phyloP scores from a whole-genome alignment of 1,140 invertebrate species.

The Drosophila pandora region DNA sequence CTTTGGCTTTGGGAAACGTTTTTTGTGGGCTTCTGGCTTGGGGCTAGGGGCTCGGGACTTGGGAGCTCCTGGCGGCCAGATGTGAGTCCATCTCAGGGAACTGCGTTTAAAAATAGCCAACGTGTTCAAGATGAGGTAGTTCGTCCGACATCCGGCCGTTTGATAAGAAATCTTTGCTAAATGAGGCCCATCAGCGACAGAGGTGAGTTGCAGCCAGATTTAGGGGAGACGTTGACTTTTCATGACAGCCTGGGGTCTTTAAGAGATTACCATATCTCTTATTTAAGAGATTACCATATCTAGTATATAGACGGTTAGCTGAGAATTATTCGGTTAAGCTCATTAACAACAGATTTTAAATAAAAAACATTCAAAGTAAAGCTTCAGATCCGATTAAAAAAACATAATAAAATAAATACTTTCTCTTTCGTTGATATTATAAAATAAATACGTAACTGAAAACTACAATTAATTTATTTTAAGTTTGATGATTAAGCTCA shows the following conservation, averaged over 20 bases:
- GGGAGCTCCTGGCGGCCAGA: slow-evolving; percentile 24
- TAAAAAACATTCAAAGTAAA: background rate
- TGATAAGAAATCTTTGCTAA: slow-evolving; percentile 48
- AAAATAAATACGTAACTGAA: too few species aligned
- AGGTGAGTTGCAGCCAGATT: slow-evolving; percentile 30
- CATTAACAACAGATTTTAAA: background rate
- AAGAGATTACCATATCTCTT: background rate
- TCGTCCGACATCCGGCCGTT: slow-evolving; percentile 38
- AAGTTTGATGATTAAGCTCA: too few species aligned
- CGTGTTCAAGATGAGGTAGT: slow-evolving; percentile 24
- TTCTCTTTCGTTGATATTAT: background rate
- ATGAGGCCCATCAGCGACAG: slow-evolving; percentile 45
- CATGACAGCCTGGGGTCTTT: background rate
- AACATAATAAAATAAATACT: background rate
- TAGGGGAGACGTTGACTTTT: background rate
- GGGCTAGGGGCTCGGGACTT: slow-evolving; percentile 2
- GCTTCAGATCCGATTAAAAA: background rate
- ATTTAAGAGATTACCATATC: background rate
- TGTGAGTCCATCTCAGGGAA: slow-evolving; percentile 15
- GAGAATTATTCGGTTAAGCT: background rate
- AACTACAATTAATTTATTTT: too few species aligned
- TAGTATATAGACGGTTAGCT: background rate
- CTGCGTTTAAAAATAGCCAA: slow-evolving; percentile 48
- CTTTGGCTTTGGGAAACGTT: slow-evolving; percentile 15
- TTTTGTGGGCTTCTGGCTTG: background rate